These are phyloP conservation scores for Poecilus cupreus DNA, from an alignment of 2,888 invertebrate genomes.

Conservation along the genomic window DNA sequence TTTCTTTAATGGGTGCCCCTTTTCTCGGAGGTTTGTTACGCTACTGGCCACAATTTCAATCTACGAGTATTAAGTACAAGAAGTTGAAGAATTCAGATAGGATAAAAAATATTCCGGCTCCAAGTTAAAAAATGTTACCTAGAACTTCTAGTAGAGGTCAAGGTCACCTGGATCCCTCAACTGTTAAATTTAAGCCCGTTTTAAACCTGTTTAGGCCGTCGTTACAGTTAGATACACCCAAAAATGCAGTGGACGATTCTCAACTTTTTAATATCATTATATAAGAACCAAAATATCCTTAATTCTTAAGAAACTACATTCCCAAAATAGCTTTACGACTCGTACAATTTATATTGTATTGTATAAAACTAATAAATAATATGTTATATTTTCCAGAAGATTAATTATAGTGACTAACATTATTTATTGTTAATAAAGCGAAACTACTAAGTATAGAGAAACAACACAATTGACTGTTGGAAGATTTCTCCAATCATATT, in stretches of 20 bases:
- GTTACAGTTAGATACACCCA: constrained; percentile 9
- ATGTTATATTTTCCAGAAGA: neutral
- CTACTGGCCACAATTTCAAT: too few relatives aligned
- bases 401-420: neutral
- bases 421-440: constrained; percentile 23
- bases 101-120: neutral
- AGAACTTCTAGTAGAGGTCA: neutral
- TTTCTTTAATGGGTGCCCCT: too few relatives aligned
- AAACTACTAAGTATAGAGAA: constrained; percentile 4
- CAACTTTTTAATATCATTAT: neutral
- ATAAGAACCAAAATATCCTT: too few relatives aligned
- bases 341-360: too few relatives aligned
- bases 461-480: constrained; percentile 21
- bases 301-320: too few relatives aligned
- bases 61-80: too few relatives aligned
- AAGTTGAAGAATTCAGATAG: neutral
- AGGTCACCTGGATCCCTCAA: neutral
- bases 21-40: too few relatives aligned
- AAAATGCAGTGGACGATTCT: neutral
- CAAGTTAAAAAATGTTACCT: neutral
- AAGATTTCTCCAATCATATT: constrained; percentile 25
- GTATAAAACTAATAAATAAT: too few relatives aligned
- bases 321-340: too few relatives aligned
- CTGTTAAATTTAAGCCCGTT: neutral
- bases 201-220: neutral